Evolutionary conservation across 1,140 invertebrate genomes (phyloP).

Genomic region (Drosophila takahashii): DNA sequence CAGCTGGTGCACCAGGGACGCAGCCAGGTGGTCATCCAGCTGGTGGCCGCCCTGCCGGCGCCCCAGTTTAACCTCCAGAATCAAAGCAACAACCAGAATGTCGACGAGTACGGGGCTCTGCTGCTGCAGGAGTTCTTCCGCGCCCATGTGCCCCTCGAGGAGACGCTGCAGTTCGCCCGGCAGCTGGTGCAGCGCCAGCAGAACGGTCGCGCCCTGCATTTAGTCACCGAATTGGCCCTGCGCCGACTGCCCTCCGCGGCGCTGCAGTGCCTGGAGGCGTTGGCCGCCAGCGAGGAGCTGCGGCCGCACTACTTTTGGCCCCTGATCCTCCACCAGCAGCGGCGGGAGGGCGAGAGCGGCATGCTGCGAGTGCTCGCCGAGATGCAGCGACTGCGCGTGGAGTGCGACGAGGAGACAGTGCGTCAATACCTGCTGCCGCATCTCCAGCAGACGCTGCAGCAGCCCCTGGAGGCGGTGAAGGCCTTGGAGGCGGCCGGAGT

Average conservation of each 20-base stretch:
- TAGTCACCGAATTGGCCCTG: conserved; percentile 68
- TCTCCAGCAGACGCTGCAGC: conserved; percentile 68
- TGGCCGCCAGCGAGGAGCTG: conserved; percentile 58
- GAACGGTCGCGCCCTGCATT: conserved; percentile 68
- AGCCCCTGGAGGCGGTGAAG: conserved; percentile 74
- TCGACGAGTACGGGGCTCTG: conserved; percentile 63
- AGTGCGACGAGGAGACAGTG: conserved; percentile 85
- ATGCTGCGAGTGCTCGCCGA: conserved; percentile 71
- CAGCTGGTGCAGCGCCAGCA: conserved; percentile 53
- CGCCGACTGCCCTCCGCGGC: conserved; percentile 57
- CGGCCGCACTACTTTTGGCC: conserved; percentile 84
- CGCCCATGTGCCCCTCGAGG: conserved; percentile 14
- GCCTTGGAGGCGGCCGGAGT: conserved; percentile 81
- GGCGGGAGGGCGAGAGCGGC: conserved; percentile 63
- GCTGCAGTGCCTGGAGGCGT: conserved; percentile 54
- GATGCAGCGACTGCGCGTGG: conserved; percentile 83
- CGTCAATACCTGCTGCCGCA: conserved; percentile 83
- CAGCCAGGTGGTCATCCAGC: conserved; percentile 26
- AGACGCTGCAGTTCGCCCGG: conserved; percentile 62
- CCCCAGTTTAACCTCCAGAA: conserved; percentile 59
- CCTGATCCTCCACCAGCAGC: conserved; percentile 57
- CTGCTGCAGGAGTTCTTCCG: conserved; percentile 71
- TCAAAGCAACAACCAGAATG: too few relatives aligned
- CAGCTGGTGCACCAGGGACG: conserved; percentile 57
- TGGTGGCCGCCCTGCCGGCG: conserved; percentile 60